Conservation (phyloP, 2,888 invertebrate species). For the Trichogramma evanescens region DNA sequence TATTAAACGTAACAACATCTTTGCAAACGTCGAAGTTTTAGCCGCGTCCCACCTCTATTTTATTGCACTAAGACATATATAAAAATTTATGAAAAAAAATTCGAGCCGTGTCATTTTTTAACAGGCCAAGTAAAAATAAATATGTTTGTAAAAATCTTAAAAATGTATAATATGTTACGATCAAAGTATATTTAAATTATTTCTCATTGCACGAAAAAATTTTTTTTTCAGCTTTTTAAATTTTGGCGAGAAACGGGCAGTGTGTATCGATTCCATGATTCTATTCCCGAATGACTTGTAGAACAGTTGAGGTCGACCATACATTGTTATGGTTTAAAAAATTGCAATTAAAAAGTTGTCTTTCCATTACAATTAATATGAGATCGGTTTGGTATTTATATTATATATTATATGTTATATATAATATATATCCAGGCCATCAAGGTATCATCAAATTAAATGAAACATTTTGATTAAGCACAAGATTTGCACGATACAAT, state of each 20-base stretch:
- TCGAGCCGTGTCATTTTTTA: neutral
- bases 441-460: constrained; percentile 15
- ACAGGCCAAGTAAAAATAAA: neutral
- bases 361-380: constrained; percentile 21
- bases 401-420: too few relatives aligned
- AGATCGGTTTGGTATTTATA: constrained; percentile 21
- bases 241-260: constrained; percentile 21
- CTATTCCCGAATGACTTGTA: constrained; percentile 18
- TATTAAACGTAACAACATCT: constrained; percentile 11
- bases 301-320: constrained; percentile 20
- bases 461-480: neutral
- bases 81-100: neutral
- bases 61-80: neutral
- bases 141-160: too few relatives aligned
- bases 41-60: too few relatives aligned
- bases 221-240: too few relatives aligned
- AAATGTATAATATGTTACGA: too few relatives aligned
- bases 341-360: constrained; percentile 17
- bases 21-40: neutral
- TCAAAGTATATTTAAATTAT: too few relatives aligned
- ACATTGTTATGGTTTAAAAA: constrained; percentile 14
- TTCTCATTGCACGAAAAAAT: too few relatives aligned
- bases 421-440: constrained; percentile 21
- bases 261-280: constrained; percentile 2
- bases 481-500: neutral